A percentile compares a stretch with the other conserved stretches of the same genome.
Evolutionary conservation across 1,140 invertebrate species (phyloP).

Genomic region (Steinernema khuongi): DNA sequence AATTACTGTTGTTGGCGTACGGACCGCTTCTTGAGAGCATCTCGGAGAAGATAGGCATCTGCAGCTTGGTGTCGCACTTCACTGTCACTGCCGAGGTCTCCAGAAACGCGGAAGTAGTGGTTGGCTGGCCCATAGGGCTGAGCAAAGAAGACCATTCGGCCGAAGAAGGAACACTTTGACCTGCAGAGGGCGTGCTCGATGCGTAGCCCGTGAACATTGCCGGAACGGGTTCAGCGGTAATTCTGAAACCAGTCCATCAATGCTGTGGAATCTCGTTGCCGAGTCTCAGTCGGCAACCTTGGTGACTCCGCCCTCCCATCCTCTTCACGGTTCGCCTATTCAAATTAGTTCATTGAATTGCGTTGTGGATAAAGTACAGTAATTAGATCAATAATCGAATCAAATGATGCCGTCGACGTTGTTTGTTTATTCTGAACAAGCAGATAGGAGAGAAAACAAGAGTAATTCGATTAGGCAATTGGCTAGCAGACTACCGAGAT

Average conservation of each 20-base stretch:
- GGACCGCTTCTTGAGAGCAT: neutral
- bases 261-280: neutral
- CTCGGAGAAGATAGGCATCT: neutral
- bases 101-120: neutral
- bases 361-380: conserved; percentile 7
- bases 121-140: neutral
- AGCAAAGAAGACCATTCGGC: neutral
- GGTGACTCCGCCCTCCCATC: conserved; percentile 4
- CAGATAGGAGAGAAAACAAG: conserved; percentile 15
- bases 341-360: conserved; percentile 15
- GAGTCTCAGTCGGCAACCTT: neutral
- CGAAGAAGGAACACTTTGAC: neutral
- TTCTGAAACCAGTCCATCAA: neutral
- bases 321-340: conserved; percentile 12
- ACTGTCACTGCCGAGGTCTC: neutral
- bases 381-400: conserved; percentile 16
- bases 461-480: conserved; percentile 5
- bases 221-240: neutral
- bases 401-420: neutral
- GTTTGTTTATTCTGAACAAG: conserved; percentile 1
- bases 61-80: neutral
- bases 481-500: neutral
- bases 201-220: neutral
- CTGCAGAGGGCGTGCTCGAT: neutral
- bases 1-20: neutral